Base-by-base conservation (phyloP, 1,140 invertebrate species). In the Drosophila fuyamai region DNA sequence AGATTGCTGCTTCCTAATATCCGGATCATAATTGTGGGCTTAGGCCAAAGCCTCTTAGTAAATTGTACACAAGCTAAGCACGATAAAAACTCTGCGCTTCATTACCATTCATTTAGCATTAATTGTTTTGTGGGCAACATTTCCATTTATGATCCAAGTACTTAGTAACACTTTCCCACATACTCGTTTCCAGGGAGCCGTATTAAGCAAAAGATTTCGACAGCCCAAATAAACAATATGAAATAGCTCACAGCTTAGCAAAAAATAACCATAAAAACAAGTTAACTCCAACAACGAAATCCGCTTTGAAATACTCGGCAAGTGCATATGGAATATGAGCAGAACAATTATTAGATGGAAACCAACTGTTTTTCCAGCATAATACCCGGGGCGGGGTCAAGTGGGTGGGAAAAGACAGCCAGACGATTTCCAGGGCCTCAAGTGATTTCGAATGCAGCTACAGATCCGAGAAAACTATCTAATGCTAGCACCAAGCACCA, bases 331-430 rank as follows among this genome's bases (percentile, higher is more conserved):
- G 77, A 67, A 77, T 65, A 80, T 80, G 58, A 47, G 61, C 23
- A 76, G 65, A 81, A 61, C 72, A 89, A 86, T 86, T 89, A 86
- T 86, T 88, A 83, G 73, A 83, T 89, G 70, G 67, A 70, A 63
- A 88, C 55, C 71, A 48, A 79, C 46, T 88, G 83, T 68, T 86
- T 68, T 86, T 82, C 65, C 48, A 76, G 47, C 38, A 88, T 65
- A 81, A 82, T 78, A 61, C 76, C 27, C 16, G 48, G 35, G 61
- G 79, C 50, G 44, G 47, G 68, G 80, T 61, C 80, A 79, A 70
- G 51, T 62, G 44, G 56, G 48, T 16, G 51, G 18, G 16, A 36
- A 77, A 54, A 35, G 63, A 35, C 38, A 43, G 5, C 36, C 71
- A 54, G 48, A 38, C 50, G 47, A 56, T 53, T 51, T 40, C 50